Conservation (phyloP, 2,888 invertebrate species). For the Phengaris alcon region DNA sequence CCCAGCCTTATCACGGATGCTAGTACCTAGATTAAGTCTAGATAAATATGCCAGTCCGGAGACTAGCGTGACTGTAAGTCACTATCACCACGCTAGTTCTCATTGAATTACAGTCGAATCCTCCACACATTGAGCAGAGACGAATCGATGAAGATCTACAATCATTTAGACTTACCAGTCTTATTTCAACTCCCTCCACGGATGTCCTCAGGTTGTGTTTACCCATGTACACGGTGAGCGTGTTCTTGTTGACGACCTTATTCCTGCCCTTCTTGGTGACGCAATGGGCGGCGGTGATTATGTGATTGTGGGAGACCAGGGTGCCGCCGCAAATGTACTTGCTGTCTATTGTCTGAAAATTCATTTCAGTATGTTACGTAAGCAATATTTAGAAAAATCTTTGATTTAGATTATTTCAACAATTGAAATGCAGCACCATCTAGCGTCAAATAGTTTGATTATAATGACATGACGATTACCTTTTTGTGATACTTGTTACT, state of each 20-base stretch:
- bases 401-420: no score
- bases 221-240: conserved; percentile 69
- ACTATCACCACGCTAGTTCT: no score
- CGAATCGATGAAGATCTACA: background rate
- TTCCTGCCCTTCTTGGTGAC: conserved; percentile 73
- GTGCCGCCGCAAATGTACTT: conserved; percentile 83
- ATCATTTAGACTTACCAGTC: conserved; percentile 54
- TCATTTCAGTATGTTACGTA: no score
- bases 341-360: conserved; percentile 68
- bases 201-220: conserved; percentile 74
- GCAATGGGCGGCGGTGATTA: conserved; percentile 83
- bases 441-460: background rate
- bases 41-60: no score
- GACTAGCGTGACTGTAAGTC: no score
- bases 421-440: background rate
- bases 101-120: no score
- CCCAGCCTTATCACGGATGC: no score
- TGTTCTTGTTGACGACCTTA: conserved; percentile 64
- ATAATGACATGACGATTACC: no score
- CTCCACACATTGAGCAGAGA: no score
- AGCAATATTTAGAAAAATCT: no score
- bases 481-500: no score
- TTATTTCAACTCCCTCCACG: conserved; percentile 69
- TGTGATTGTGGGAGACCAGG: conserved; percentile 74
- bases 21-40: no score